Evolutionary conservation across 2,113 vertebrate genomes (phyloP).

Genomic region (Erythrocebus patas): DNA sequence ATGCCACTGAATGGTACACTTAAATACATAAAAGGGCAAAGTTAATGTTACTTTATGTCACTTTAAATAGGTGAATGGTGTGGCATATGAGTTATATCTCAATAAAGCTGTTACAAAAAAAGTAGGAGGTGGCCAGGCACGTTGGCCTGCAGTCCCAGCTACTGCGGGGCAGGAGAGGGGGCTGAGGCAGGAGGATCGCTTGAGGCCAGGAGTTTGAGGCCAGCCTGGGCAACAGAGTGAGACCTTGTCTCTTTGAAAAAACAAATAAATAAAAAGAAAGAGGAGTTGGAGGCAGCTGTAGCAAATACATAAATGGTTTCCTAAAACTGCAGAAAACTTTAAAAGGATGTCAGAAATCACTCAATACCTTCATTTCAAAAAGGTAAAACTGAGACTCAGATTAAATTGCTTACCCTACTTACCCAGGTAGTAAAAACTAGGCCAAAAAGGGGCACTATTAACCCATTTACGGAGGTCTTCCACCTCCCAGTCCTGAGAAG

Average conservation of each 20-base stretch:
- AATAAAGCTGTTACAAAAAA: not conserved
- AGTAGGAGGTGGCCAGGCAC: too few species aligned
- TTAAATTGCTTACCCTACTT: not conserved
- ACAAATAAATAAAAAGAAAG: not conserved
- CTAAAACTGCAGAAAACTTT: not conserved
- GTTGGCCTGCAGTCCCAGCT: too few species aligned
- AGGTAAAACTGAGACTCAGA: not conserved
- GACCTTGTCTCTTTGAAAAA: not conserved
- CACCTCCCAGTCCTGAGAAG: not conserved
- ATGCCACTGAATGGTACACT: not conserved
- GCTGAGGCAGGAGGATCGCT: too few species aligned
- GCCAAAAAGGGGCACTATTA: not conserved
- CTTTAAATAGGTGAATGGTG: not conserved
- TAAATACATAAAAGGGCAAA: not conserved
- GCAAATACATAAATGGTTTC: not conserved
- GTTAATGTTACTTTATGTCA: not conserved
- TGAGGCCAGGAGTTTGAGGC: too few species aligned
- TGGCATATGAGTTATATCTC: not conserved
- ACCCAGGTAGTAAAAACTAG: not conserved
- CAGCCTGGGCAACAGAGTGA: not conserved
- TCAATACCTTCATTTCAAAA: not conserved
- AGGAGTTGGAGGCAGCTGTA: not conserved
- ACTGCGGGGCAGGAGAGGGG: rapidly evolving
- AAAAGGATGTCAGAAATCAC: not conserved
- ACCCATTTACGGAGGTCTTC: not conserved